Conservation (phyloP, 2,797 vertebrate species). For the Lycodopsis pacificus region DNA sequence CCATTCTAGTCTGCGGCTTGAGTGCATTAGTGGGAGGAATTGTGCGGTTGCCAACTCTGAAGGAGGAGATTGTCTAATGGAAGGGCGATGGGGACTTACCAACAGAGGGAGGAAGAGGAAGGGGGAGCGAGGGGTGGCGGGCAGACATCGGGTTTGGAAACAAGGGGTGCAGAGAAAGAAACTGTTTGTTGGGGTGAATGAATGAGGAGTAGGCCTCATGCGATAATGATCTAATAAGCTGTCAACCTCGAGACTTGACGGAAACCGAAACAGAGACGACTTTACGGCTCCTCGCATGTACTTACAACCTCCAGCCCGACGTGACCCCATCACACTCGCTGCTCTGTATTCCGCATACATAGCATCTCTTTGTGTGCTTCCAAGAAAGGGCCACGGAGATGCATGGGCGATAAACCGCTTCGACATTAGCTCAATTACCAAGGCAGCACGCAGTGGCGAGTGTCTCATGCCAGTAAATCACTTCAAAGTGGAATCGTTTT, state of each 20-base stretch:
- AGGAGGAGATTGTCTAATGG: conserved; percentile 41
- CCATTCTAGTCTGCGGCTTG: background rate
- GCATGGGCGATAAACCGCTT: conserved; percentile 58
- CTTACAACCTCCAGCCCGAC: conserved; percentile 40
- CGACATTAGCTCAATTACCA: conserved; percentile 65
- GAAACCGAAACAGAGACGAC: conserved; percentile 62
- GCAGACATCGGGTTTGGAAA: conserved; percentile 17
- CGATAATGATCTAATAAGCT: conserved; percentile 69
- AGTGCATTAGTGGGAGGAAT: conserved; percentile 29
- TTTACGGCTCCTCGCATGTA: conserved; percentile 38
- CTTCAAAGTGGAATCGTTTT: conserved; percentile 65
- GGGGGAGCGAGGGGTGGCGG: background rate
- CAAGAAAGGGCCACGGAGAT: conserved; percentile 37
- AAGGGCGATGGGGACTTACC: conserved; percentile 29
- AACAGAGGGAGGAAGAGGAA: conserved; percentile 1
- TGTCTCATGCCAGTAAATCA: conserved; percentile 69
- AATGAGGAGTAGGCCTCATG: conserved; percentile 9
- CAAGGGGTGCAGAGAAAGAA: conserved; percentile 46
- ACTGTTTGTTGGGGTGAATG: conserved; percentile 21
- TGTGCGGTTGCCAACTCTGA: conserved; percentile 19
- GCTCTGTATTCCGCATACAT: conserved; percentile 33
- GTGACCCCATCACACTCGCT: conserved; percentile 19
- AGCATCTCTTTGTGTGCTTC: conserved; percentile 55
- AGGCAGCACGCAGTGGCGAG: conserved; percentile 43
- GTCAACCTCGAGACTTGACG: conserved; percentile 50